Percentiles rank a stretch among this genome's conserved stretches.
Conservation (phyloP, 2,113 vertebrate genomes). For the Oxyruncus cristatus region DNA sequence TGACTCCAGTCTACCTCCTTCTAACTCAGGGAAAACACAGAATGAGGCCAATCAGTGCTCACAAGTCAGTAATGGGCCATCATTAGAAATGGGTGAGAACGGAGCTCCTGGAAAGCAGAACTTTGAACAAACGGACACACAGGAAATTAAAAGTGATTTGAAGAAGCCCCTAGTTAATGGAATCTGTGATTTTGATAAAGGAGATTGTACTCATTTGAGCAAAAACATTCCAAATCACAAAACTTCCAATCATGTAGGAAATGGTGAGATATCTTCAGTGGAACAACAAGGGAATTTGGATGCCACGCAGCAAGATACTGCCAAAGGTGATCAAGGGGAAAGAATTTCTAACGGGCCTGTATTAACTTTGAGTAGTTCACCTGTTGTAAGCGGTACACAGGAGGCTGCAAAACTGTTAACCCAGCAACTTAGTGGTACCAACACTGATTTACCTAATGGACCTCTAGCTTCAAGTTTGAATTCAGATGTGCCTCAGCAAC, state of each 20-base stretch:
- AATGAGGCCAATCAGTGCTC: constrained; percentile 82
- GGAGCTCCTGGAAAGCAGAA: constrained; percentile 88
- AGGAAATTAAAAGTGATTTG: constrained; percentile 85
- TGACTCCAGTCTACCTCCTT: constrained; percentile 98
- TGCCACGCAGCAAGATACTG: constrained; percentile 92
- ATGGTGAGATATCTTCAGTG: constrained; percentile 89
- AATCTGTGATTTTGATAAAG: constrained; percentile 96
- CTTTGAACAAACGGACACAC: constrained; percentile 77
- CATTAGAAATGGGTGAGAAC: constrained; percentile 82
- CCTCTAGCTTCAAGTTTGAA: constrained; percentile 86
- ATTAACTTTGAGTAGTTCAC: constrained; percentile 79
- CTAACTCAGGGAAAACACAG: constrained; percentile 99
- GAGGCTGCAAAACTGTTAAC: constrained; percentile 77
- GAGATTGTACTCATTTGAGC: constrained; percentile 88
- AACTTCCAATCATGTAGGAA: constrained; percentile 99
- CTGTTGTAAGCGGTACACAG: constrained; percentile 75
- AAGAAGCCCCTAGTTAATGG: constrained; percentile 95
- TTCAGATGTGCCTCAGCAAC: constrained; percentile 88
- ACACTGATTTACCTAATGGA: constrained; percentile 91
- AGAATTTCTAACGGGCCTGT: constrained; percentile 93
- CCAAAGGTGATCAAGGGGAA: constrained; percentile 95
- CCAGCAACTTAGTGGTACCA: constrained; percentile 81
- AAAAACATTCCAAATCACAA: constrained; percentile 99
- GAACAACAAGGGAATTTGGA: constrained; percentile 84
- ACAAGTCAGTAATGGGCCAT: constrained; percentile 90